Evolutionary conservation across 2,888 invertebrate species (phyloP), one percentile per base, ranked within the genome.

Genomic region (Caradrina kadenii): DNA sequence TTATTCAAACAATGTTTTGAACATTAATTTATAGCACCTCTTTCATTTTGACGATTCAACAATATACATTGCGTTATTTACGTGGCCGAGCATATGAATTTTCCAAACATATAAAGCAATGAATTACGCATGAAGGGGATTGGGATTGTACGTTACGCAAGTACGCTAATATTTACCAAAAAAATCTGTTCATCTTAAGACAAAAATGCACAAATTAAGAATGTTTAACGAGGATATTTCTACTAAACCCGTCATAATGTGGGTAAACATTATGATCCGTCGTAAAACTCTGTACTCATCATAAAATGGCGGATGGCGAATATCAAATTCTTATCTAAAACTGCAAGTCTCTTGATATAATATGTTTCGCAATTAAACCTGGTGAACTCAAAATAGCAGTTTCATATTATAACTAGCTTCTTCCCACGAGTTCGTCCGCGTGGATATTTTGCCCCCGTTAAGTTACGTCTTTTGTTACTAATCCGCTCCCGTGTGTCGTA

Each of bases 281-380:
- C 54, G 21, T 79, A 67, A 76, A 80, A 15, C 52, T 53, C 63
- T 61, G 66, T 35, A 50, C 21, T 54, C 35, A 52, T 64, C 67
- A 64, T 73, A 63, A 72, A 76, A 48, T 52, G 50, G 42, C 42
- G 58, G 64, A 22, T n/a, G n/a, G n/a, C 35, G 19, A 52, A 56
- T 21, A 48, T 31, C 31, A 50, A 70, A 81, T 58, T 39, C 54
- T 81, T 66, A 78, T 77, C 78, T 71, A 13, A 39, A 76, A 63
- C 50, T 71, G 53, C 56, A 58, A 21, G 21, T 54, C 55, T 48
- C 65, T 66, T 26, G 4, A 26, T 42, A 70, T 42, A 50, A 70
- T 42, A 50, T 67, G 58, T 67, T 62, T 59, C 61, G 26, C 59
- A 49, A 17, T 39, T 39, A 13, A 39, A 39, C 39, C 13, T 39